Evolutionary conservation across 2,888 invertebrate species (phyloP), one percentile per base, ranked within the genome.

Genomic region (Embidobia sp.): DNA sequence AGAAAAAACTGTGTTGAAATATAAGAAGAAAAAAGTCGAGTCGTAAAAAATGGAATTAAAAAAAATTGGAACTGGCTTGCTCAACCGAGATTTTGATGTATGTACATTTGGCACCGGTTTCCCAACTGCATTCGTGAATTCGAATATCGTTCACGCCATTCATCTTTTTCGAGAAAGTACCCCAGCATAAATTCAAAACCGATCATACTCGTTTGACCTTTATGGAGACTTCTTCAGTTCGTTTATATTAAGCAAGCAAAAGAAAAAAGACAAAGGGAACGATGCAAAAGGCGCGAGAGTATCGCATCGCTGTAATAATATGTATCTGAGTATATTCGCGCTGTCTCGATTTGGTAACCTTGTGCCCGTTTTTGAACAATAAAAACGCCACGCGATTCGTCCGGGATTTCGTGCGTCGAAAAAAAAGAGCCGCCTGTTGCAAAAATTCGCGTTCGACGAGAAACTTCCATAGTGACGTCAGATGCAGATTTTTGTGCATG

Each of bases 281-380:
- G 46, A 63, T 63, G 66, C 59, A 61, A 67, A 67, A 37, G 69
- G 51, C 15, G 18, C 19, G 29, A 22, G 31, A 67, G 26, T 48
- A 46, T 57, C 55, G 37, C 49, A 42, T 49, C 48, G 67, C n/a
- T 57, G 79, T 87, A 87, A 88, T 85, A 80, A 59, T 85, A 87
- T 87, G 87, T 86, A 87, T 85, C 84, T 87, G 84, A 87, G 87
- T 86, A n/a, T n/a, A 85, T 85, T 85, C 83, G 80, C 83, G 81
- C 82, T 80, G 82, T 77, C 81, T 84, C 82, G 81, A 79, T 83
- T 82, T 82, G 82, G 79, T 85, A 87, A 88, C 88, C 88, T 88
- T 88, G 88, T 83, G 83, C 85, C 61, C 85, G 74, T 84, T 86
- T 84, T 80, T 74, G 77, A 83, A 48, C 72, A 53, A 31, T 53